Conservation (phyloP, 1,140 invertebrate species). For the Dolichoris vasculosae region DNA sequence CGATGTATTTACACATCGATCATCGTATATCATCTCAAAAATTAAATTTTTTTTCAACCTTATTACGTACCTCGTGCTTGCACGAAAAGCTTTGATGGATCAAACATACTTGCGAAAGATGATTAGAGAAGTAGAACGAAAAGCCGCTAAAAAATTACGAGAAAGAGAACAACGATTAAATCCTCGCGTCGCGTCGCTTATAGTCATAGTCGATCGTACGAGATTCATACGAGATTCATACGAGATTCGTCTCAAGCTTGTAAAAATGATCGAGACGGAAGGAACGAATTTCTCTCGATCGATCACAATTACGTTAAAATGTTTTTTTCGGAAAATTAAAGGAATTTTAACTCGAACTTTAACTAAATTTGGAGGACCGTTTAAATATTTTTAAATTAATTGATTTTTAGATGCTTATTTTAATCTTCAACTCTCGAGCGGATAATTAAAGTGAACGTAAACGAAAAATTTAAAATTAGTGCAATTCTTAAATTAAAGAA, state of each 20-base stretch:
- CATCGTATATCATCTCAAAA: background rate
- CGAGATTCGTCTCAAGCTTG: background rate
- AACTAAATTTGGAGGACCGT: too few species aligned
- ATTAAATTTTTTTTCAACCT: background rate
- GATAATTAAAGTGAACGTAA: background rate
- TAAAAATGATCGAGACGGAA: background rate
- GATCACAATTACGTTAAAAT: background rate
- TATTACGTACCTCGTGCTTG: background rate
- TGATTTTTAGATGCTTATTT: background rate
- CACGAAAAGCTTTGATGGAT: conserved; percentile 6
- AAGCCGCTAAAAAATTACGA: conserved; percentile 5
- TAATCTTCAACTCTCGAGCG: background rate
- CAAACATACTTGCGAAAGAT: background rate
- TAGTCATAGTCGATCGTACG: too few species aligned
- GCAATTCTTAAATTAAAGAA: background rate
- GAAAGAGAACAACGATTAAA: conserved; percentile 20
- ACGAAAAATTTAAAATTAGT: background rate
- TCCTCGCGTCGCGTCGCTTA: background rate
- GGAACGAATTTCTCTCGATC: background rate
- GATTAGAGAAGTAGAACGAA: conserved; percentile 32
- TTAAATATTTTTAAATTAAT: too few species aligned
- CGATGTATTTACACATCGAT: background rate
- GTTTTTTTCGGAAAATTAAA: too few species aligned
- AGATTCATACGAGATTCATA: too few species aligned
- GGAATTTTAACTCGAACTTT: too few species aligned